These are phyloP conservation scores for Harpalus rufipes DNA, from an alignment of 2,888 invertebrate species.

Conservation along the genomic window DNA sequence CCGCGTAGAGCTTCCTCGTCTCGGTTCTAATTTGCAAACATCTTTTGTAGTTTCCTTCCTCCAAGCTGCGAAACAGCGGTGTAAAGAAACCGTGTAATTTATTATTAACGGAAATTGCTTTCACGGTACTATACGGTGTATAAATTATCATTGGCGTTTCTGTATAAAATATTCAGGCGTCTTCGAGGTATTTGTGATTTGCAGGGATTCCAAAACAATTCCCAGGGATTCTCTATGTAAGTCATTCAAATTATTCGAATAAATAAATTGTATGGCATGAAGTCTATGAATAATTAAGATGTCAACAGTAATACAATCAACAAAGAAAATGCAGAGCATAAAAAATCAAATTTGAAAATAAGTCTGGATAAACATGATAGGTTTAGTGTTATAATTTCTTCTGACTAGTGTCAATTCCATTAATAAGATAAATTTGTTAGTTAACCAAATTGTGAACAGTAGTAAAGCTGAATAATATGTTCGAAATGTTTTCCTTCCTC, in stretches of 20 bases:
- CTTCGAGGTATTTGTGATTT: slow-evolving; percentile 2
- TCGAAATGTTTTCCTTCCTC: no score
- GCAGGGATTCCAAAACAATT: slow-evolving; percentile 6
- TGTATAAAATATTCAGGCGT: slow-evolving; percentile 9
- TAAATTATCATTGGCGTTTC: slow-evolving; percentile 48
- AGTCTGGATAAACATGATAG: no score
- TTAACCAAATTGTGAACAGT: no score
- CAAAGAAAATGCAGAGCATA: no score
- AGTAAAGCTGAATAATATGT: no score
- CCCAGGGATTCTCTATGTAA: neutral
- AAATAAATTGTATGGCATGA: neutral
- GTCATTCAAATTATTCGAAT: neutral
- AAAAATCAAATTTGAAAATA: no score
- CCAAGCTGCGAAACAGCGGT: slow-evolving; percentile 9
- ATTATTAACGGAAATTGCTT: slow-evolving; percentile 49
- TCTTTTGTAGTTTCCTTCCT: slow-evolving; percentile 46
- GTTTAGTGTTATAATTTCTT: no score
- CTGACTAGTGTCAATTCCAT: no score
- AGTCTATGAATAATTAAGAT: no score
- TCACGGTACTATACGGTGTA: slow-evolving; percentile 37
- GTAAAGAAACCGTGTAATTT: slow-evolving; percentile 46
- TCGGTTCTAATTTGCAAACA: slow-evolving; percentile 36
- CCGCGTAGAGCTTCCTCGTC: neutral
- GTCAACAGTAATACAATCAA: no score
- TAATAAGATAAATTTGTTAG: no score